Conservation (phyloP, 2,113 vertebrate species). For the Paedocypris sp. region DNA sequence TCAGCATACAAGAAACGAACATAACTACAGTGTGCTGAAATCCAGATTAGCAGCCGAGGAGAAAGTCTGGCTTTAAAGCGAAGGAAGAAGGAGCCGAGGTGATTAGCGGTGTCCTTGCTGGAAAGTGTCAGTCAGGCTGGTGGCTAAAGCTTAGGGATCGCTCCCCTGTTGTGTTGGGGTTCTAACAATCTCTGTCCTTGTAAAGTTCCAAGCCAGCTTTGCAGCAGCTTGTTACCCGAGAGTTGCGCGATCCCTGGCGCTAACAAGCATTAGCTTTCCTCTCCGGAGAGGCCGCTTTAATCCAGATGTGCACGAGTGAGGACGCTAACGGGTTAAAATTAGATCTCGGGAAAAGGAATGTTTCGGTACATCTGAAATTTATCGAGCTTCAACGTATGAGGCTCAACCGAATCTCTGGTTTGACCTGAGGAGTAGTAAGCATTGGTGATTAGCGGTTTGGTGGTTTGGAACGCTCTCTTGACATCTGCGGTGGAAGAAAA, state of each 20-base stretch:
- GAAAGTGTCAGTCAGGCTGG: constrained; percentile 13
- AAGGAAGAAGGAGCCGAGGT: neutral
- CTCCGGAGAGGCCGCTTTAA: too few species aligned
- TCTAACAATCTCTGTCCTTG: constrained; percentile 1
- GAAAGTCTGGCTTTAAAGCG: constrained; percentile 7
- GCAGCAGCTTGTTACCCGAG: neutral
- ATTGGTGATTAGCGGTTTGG: too few species aligned
- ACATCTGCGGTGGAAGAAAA: too few species aligned
- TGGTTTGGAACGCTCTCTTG: too few species aligned
- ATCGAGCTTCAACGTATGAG: neutral
- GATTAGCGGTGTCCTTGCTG: constrained; percentile 24
- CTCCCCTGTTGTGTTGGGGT: constrained; percentile 1
- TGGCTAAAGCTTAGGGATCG: neutral
- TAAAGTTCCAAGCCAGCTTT: neutral
- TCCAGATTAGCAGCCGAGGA: neutral
- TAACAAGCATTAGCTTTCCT: neutral
- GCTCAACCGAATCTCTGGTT: too few species aligned
- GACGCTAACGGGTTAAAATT: neutral
- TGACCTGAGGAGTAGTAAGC: too few species aligned
- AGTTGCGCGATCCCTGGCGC: neutral
- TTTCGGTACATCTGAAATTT: neutral
- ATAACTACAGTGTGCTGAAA: constrained; percentile 4
- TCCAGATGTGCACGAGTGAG: neutral
- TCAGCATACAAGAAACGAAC: constrained; percentile 11
- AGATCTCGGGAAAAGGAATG: neutral